Evolutionary conservation across 1,140 invertebrate species (phyloP).

Genomic region (Brachionus calyciflorus): DNA sequence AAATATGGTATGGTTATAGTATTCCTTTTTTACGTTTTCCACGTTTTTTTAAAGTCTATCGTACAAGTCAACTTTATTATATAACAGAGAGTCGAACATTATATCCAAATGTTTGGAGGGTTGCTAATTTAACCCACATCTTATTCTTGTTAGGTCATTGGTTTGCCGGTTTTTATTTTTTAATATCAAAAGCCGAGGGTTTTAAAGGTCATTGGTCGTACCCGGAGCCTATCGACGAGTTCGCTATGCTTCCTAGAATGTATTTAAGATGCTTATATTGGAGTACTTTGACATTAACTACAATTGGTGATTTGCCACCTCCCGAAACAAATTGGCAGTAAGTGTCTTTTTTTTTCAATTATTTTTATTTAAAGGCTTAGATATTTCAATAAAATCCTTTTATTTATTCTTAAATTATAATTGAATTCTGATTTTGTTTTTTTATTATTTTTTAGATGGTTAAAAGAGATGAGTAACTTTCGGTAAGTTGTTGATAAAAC

Average conservation of each 20-base stretch:
- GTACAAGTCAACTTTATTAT: constrained; percentile 86
- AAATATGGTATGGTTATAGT: constrained; percentile 51
- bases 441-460: constrained; percentile 36
- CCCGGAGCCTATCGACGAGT: constrained; percentile 70
- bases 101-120: constrained; percentile 92
- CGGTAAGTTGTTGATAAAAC: constrained; percentile 43
- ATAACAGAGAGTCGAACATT: constrained; percentile 90
- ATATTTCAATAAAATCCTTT: constrained; percentile 46
- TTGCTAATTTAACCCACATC: constrained; percentile 88
- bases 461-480: constrained; percentile 34
- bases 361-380: background rate
- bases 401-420: no score
- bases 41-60: constrained; percentile 72
- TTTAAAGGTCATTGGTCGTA: constrained; percentile 80
- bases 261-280: constrained; percentile 91
- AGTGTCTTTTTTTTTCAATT: constrained; percentile 64
- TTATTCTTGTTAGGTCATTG: constrained; percentile 88
- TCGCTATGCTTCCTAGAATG: constrained; percentile 79
- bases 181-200: constrained; percentile 83
- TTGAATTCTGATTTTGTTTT: background rate
- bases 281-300: constrained; percentile 92
- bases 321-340: constrained; percentile 91
- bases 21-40: constrained; percentile 62
- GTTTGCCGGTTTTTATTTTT: constrained; percentile 95
- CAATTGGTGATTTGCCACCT: constrained; percentile 83